phyloP scores from a whole-genome alignment of 2,797 vertebrate genomes.

The Eulemur albifrons region DNA sequence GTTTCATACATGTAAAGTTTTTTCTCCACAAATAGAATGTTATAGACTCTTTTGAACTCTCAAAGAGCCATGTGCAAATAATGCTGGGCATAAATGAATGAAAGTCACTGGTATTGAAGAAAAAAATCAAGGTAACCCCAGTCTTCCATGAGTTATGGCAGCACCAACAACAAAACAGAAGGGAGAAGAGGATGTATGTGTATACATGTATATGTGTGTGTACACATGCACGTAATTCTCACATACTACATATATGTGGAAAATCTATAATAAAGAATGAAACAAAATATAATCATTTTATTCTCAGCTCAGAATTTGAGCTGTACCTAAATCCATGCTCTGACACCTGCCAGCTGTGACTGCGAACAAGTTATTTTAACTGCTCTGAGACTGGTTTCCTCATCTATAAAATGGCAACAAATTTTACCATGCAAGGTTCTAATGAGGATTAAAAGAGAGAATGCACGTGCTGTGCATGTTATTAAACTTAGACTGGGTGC shows the following conservation, averaged over 20 bases:
- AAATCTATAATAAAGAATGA: neutral
- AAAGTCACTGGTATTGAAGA: neutral
- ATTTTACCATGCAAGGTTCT: neutral
- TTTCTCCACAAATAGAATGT: neutral
- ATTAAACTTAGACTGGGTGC: neutral
- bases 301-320: neutral
- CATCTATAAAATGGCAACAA: neutral
- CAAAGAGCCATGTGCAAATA: neutral
- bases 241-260: neutral
- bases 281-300: neutral
- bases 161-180: neutral
- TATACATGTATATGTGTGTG: neutral
- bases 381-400: constrained; percentile 5
- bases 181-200: neutral
- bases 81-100: neutral
- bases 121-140: neutral
- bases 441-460: neutral
- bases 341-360: neutral
- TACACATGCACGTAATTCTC: neutral
- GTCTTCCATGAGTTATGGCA: neutral
- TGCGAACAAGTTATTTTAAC: neutral
- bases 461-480: neutral
- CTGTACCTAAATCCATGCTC: neutral
- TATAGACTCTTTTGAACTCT: neutral
- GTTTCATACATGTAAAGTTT: neutral